These are phyloP conservation scores for Coremacera marginata DNA, from an alignment of 2,888 invertebrate genomes.

Conservation along the genomic window DNA sequence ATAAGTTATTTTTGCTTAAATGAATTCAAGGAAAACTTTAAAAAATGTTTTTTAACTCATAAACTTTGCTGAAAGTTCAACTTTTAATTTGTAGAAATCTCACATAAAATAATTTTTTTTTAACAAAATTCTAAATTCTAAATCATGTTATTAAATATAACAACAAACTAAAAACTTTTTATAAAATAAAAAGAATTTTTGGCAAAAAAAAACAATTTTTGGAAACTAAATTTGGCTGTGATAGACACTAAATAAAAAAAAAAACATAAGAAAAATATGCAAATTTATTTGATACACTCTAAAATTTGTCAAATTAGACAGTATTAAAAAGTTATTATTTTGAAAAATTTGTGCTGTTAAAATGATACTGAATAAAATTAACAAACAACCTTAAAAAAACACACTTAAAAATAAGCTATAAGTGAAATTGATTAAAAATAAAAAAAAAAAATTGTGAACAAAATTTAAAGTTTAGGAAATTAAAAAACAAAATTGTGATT, in stretches of 20 bases:
- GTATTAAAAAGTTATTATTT: conserved; percentile 41
- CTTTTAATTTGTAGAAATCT: neutral
- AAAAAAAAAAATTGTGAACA: conserved; percentile 57
- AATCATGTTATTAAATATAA: conserved; percentile 54
- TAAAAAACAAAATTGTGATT: conserved; percentile 55
- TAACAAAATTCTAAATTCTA: conserved; percentile 69
- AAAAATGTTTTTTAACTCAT: conserved; percentile 23
- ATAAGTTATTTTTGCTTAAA: conserved; percentile 18
- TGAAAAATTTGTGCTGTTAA: conserved; percentile 67
- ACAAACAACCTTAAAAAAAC: conserved; percentile 45
- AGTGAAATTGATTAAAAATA: conserved; percentile 45
- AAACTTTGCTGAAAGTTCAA: neutral
- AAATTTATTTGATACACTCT: conserved; percentile 46
- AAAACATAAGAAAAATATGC: conserved; percentile 46
- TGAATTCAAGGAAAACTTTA: conserved; percentile 23
- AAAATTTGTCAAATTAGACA: conserved; percentile 38
- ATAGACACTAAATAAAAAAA: conserved; percentile 59
- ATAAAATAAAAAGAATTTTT: conserved; percentile 56
- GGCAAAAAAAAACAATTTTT: conserved; percentile 54
- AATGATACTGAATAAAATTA: conserved; percentile 56
- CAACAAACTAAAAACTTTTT: conserved; percentile 43
- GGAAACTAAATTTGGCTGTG: conserved; percentile 67
- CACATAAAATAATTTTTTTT: conserved; percentile 43
- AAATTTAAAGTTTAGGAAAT: conserved; percentile 63
- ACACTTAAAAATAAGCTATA: conserved; percentile 48